phyloP scores from a whole-genome alignment of 1,140 invertebrate species.

The Dreissena rostriformis region DNA sequence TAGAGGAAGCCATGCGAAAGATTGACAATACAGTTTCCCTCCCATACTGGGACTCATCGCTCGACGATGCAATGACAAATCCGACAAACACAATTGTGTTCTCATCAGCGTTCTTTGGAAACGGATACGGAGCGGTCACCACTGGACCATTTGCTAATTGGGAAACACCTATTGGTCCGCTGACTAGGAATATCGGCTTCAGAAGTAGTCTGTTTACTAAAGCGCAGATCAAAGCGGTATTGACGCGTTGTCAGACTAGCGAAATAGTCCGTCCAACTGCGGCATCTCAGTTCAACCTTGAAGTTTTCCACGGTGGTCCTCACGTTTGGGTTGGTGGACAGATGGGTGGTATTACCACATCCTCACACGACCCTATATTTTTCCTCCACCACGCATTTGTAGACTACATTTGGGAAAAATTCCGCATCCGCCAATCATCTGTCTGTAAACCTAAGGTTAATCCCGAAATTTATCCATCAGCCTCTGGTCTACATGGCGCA shows the following conservation, averaged over 20 bases:
- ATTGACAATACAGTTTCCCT: conserved; percentile 66
- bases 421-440: conserved; percentile 48
- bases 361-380: conserved; percentile 78
- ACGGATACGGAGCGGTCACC: conserved; percentile 78
- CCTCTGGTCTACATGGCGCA: conserved; percentile 1
- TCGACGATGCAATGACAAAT: conserved; percentile 75
- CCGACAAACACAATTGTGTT: conserved; percentile 77
- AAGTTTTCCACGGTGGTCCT: conserved; percentile 64
- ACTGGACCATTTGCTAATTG: conserved; percentile 76
- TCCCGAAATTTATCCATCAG: conserved; percentile 15
- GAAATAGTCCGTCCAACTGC: conserved; percentile 40
- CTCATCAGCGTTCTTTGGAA: conserved; percentile 75
- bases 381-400: conserved; percentile 80
- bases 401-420: conserved; percentile 73
- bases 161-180: conserved; percentile 46
- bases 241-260: conserved; percentile 26
- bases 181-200: conserved; percentile 51
- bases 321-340: conserved; percentile 70
- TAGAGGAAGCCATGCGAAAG: conserved; percentile 63
- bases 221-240: not conserved
- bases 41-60: conserved; percentile 79
- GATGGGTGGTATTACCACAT: conserved; percentile 65
- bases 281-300: conserved; percentile 61
- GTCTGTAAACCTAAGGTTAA: not conserved
- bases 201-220: conserved; percentile 42